Conservation (phyloP, 2,888 invertebrate genomes). For the Heteromyza rotundicornis region DNA sequence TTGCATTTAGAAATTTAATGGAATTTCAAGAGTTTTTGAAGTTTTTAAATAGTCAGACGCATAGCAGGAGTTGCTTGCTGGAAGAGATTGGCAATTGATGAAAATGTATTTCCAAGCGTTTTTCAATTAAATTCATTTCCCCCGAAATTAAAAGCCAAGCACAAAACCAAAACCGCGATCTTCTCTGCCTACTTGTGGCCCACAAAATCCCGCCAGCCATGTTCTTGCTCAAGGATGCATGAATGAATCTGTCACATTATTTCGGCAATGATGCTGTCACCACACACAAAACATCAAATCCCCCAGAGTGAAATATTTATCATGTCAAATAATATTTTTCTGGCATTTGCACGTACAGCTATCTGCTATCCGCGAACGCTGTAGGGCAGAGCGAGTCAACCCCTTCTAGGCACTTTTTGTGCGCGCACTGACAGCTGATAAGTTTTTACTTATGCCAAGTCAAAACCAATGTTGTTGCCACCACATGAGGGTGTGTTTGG, state of each 20-base stretch:
- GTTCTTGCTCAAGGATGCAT: constrained; percentile 29
- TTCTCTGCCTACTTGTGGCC: no score
- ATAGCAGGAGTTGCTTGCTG: no score
- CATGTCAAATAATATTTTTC: constrained; percentile 56
- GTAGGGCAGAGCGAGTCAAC: not conserved
- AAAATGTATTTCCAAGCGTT: no score
- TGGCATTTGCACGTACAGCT: constrained; percentile 55
- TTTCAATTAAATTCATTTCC: no score
- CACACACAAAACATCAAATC: constrained; percentile 40
- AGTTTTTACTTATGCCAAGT: constrained; percentile 31
- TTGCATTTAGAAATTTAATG: no score
- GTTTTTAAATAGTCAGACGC: no score
- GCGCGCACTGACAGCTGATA: constrained; percentile 46
- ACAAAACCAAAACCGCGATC: no score
- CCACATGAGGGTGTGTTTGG: not conserved
- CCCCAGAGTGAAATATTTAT: constrained; percentile 50
- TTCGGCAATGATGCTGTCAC: constrained; percentile 48
- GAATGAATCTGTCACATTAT: constrained; percentile 55
- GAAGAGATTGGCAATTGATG: no score
- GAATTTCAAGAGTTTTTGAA: no score
- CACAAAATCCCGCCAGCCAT: not conserved
- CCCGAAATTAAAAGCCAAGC: no score
- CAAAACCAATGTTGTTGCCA: not conserved
- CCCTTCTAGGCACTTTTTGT: not conserved
- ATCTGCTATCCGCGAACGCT: not conserved